Base-by-base conservation (phyloP, 2,113 vertebrate genomes). In the Leptodactylus fuscus region DNA sequence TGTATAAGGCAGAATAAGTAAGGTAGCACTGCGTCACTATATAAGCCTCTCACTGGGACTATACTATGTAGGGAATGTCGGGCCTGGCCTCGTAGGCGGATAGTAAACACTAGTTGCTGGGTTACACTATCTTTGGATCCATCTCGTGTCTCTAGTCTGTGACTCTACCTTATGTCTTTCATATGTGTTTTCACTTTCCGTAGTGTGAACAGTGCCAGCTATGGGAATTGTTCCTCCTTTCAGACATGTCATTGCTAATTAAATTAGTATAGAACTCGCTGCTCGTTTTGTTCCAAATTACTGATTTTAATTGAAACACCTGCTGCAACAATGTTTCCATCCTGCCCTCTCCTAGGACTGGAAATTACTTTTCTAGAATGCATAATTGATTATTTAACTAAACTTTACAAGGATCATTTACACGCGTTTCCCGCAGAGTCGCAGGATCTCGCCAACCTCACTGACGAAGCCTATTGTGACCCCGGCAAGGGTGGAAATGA, bases 221-320 rank as follows among this genome's bases (percentile, higher is more conserved):
- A 22, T 11, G 74, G 73, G 53, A 78, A 85, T 85, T 51, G 67
- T 82, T 55, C 12, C 46, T 71, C 22, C 69, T 48, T 27, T 15
- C 69, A 83, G 55, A 69, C 34, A 12, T 80, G 67, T 41, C 51
- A 49, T 53, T 74, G 49, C 81, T 74, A 74, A 83, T 83, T 53
- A 55, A 55, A 74, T 83, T 55, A 83, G 69, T 58, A 38, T 12
- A 58, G 67, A 44, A 51, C 32, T 16, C 36, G 24, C 48, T 83
- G 67, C 44, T 74, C 81, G 34, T 38, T 83, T 71, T 58, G 71
- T 73, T 83, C 65, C 22, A 82, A 82, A 82, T 53, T 82, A 70
- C 29, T 71, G 67, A 71, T 82, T 82, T 71, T 82, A 82, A 82
- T 82, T 81, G 41, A 81, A 81, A 81, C 81, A 82, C 81, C 81